A percentile compares a stretch with the other conserved stretches of the same genome.
phyloP scores from a whole-genome alignment of 2,797 vertebrate genomes.

The Neomorphus geoffroyi region DNA sequence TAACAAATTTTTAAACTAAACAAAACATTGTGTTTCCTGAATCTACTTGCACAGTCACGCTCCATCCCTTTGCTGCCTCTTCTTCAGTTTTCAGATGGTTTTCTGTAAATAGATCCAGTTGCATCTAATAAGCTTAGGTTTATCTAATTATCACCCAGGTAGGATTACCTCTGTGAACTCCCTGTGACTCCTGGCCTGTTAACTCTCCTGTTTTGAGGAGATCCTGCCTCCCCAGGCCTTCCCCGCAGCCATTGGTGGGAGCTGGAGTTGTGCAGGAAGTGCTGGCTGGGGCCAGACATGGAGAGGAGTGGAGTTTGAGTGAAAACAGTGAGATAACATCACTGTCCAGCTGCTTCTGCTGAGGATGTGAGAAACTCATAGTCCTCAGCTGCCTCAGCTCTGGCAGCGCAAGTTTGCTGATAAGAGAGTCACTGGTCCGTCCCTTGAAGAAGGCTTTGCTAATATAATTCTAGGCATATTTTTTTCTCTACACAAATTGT shows the following conservation, averaged over 20 bases:
- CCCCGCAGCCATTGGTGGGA: not conserved
- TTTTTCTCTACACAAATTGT: not conserved
- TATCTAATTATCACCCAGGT: constrained; percentile 62
- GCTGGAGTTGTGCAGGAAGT: not conserved
- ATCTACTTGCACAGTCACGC: not conserved
- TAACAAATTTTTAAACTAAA: not conserved
- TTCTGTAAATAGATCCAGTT: constrained; percentile 58
- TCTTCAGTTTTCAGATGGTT: constrained; percentile 14
- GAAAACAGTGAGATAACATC: not conserved
- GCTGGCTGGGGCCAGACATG: not conserved
- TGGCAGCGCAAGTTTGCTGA: not conserved
- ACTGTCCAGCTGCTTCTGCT: not conserved
- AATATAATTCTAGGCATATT: not conserved
- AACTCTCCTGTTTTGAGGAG: not conserved
- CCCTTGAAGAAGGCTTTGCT: not conserved
- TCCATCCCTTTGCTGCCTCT: not conserved
- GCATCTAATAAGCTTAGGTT: constrained; percentile 62
- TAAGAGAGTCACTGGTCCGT: rapidly evolving
- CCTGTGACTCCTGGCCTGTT: not conserved
- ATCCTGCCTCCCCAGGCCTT: not conserved
- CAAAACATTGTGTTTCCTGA: not conserved
- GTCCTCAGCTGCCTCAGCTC: not conserved
- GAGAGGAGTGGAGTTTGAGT: not conserved
- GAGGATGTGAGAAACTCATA: not conserved
- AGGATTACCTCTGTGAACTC: constrained; percentile 37